A percentile compares a stretch with the other conserved stretches of the same genome.
phyloP scores from a whole-genome alignment of 35 echinoderm and acorn worm species.

The Lytechinus variegatus region DNA sequence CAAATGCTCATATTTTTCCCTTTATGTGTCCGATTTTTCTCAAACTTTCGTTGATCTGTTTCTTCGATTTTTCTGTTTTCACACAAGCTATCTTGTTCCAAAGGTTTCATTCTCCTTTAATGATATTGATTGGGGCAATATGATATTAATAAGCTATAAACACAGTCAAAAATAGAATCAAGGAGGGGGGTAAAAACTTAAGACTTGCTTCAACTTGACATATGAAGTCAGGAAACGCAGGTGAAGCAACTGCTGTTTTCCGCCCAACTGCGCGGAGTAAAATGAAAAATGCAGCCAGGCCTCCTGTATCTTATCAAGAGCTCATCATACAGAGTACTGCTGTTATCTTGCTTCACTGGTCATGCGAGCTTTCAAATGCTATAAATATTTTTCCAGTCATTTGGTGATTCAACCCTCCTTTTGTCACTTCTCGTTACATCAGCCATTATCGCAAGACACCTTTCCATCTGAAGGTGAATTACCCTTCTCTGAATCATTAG shows the following conservation, averaged over 20 bases:
- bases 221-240: neutral
- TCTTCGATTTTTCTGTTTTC: too few species aligned
- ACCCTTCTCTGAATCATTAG: neutral
- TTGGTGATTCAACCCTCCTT: neutral
- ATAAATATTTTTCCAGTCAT: conserved; percentile 5
- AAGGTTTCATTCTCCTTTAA: too few species aligned
- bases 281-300: neutral
- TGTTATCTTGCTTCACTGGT: neutral
- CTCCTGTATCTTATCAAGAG: neutral
- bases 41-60: too few species aligned
- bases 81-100: too few species aligned
- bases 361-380: neutral
- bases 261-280: neutral
- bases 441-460: neutral
- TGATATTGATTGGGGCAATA: too few species aligned
- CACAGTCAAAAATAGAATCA: too few species aligned
- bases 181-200: too few species aligned
- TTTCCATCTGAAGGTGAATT: neutral
- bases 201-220: neutral
- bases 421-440: neutral
- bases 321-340: neutral
- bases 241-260: neutral
- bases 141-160: too few species aligned
- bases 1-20: too few species aligned
- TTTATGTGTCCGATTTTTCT: too few species aligned